Base-by-base conservation (phyloP, 1,140 invertebrate species). In the Sinonovacula constricta region DNA sequence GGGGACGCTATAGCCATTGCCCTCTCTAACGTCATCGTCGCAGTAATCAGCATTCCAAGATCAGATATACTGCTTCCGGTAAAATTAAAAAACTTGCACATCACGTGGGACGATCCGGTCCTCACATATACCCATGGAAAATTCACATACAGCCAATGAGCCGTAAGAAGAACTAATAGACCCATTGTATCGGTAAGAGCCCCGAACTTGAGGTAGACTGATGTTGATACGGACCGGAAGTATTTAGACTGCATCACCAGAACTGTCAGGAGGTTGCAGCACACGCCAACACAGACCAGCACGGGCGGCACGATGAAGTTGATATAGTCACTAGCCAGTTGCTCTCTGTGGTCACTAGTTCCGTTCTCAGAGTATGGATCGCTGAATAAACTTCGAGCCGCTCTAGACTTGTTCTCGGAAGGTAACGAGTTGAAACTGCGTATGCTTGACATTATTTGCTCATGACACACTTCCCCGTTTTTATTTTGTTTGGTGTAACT, bases 11-110 rank as follows among this genome's bases (percentile, higher is more conserved):
- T 86, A 53, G 78, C 87, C 30, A 84, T 68, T 0, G 87, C 84
- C 24, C 85, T 66, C 39, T 87, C 85, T 18, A 81, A 80, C 1
- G 82, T 88, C 87, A 88, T 88, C 0, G 80, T 79, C 0, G 83
- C 77, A 5, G 81, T 84, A n/a, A 88, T 62, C 24, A 86, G 28
- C 24, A 88, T 86, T 34, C 82, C 84, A 15, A 85, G 75, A 60
- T 87, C 87, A 59, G 82, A 81, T 56, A 85, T 83, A 62, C 84
- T 83, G 80, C 81, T 85, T 7, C 87, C 87, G 57, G 85, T 87
- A 56, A 88, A 88, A 53, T 87, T 84, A 26, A 88, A 83, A 69
- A 87, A 88, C 57, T 86, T 86, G 66, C 87, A 88, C 81, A 87
- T 80, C 28, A 80, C 1, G 57, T 83, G 74, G 4, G 84, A 78